Base-by-base conservation (phyloP, 2,113 vertebrate species). In the Neolamprologus kungweensis region DNA sequence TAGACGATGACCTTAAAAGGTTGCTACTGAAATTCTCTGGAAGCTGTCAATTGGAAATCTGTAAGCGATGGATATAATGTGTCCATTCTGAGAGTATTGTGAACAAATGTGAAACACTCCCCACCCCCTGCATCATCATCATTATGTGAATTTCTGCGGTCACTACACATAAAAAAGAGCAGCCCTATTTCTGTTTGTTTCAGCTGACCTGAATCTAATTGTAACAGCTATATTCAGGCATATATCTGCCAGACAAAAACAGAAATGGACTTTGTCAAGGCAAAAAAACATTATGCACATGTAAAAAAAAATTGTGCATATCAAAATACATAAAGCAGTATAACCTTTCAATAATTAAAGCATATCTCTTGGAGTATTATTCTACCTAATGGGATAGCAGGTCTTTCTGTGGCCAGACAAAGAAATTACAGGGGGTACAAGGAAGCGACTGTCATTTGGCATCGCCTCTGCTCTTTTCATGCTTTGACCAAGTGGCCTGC, bases 121-220 rank as follows among this genome's bases (percentile, higher is more conserved):
- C 85, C 65, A 8, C 40, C 84, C 87, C 82, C 33, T 13, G 11
- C 31, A 47, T 54, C 58, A 83, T 58, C 58, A 87, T 68, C 55
- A 78, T 83, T 7, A 55, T 50, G 86, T 83, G 88, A 82, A 88
- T 40, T 81, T 82, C 83, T 89, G 65, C 87, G 35, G 75, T 83
- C 80, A 82, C 35, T 85, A 78, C 83, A 87, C 71, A 37, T 79
- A 47, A 63, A 87, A 93, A 88, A 87, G 84, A 87, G 90, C 87
- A 85, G 65, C 65, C 51, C 73, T 71, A 51, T 82, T 80, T 85
- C 55, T 92, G 88, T 92, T 83, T 85, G 81, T 68, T 82, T 88
- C 91, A 92, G 73, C 26, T 95, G 94, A 95, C 94, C 93, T 89
- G 92, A 85, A 92, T 91, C 50, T 89, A 87, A 94, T 93, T 13